Conservation (phyloP, 2,797 vertebrate genomes). For the Sebastes nivosus region DNA sequence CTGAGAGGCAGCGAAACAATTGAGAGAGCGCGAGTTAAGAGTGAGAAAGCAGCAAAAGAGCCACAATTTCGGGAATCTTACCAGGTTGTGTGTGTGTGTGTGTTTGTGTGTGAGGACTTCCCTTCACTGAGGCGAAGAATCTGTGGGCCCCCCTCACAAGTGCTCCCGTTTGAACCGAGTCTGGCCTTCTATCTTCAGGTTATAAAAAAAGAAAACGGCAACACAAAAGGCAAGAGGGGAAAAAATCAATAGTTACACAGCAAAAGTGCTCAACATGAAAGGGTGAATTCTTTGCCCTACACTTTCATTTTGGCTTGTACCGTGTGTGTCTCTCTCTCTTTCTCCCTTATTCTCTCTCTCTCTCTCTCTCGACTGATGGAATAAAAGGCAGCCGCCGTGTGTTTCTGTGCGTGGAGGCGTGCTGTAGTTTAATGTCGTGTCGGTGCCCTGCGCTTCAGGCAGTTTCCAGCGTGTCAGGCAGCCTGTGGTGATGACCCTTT, state of each 20-base stretch:
- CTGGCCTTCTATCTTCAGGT: slow-evolving; percentile 76
- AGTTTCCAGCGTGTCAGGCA: slow-evolving; percentile 78
- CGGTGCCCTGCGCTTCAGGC: slow-evolving; percentile 74
- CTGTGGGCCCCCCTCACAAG: slow-evolving; percentile 67
- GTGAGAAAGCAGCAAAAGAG: slow-evolving; percentile 49
- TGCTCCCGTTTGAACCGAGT: slow-evolving; percentile 78
- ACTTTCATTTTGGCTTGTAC: slow-evolving; percentile 74
- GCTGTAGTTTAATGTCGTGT: slow-evolving; percentile 80
- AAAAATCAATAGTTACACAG: slow-evolving; percentile 85
- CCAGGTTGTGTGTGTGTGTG: slow-evolving; percentile 28
- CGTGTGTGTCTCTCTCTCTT: slow-evolving; percentile 31
- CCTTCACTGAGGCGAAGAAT: slow-evolving; percentile 62
- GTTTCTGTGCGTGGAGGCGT: slow-evolving; percentile 48
- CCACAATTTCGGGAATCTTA: slow-evolving; percentile 41
- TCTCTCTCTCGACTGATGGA: slow-evolving; percentile 51
- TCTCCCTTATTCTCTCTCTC: slow-evolving; percentile 43
- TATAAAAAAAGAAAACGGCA: slow-evolving; percentile 66
- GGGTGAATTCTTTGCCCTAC: slow-evolving; percentile 77
- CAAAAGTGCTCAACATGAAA: slow-evolving; percentile 83
- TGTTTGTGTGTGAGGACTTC: slow-evolving; percentile 34
- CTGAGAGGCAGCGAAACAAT: slow-evolving; percentile 63
- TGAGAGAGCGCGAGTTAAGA: slow-evolving; percentile 43
- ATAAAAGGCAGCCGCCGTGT: slow-evolving; percentile 56
- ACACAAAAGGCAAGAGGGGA: slow-evolving; percentile 69
- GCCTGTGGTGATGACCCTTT: slow-evolving; percentile 83